Conservation (phyloP, 2,113 vertebrate genomes). For the Polypterus senegalus region DNA sequence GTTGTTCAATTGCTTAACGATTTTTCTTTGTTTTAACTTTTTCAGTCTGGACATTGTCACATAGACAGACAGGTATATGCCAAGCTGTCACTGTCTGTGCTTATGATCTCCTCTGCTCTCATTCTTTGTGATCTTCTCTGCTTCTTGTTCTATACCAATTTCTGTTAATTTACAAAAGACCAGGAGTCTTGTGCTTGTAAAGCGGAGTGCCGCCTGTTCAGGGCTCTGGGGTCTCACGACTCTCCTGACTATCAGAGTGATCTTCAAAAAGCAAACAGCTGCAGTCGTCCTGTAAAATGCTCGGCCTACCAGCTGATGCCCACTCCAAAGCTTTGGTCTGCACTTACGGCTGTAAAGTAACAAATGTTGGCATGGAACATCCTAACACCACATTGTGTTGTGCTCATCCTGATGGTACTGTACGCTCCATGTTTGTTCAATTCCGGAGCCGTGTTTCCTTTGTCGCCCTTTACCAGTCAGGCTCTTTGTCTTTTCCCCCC, state of each 20-base stretch:
- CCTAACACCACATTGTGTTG: slow-evolving; percentile 7
- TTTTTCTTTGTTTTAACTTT: slow-evolving; percentile 40
- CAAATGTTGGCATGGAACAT: slow-evolving; percentile 19
- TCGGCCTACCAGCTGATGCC: no score
- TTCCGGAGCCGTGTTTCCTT: no score
- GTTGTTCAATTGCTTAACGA: slow-evolving; percentile 36
- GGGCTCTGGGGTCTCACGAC: no score
- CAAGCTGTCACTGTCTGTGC: slow-evolving; percentile 32
- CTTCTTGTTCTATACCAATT: slow-evolving; percentile 17
- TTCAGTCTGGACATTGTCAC: slow-evolving; percentile 56
- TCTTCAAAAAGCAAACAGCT: no score
- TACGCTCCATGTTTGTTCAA: no score
- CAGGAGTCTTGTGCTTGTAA: neutral
- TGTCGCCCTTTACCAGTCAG: no score
- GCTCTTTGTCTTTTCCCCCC: no score
- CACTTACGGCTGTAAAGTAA: slow-evolving; percentile 17
- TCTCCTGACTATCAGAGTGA: no score
- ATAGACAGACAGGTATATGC: slow-evolving; percentile 49
- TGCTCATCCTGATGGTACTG: neutral
- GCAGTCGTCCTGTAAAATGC: no score
- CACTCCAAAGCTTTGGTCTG: no score
- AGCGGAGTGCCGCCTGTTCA: no score
- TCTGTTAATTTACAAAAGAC: slow-evolving; percentile 21
- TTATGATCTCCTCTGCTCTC: slow-evolving; percentile 8
- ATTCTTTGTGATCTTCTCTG: slow-evolving; percentile 9